Conservation (phyloP, 2,888 invertebrate genomes). For the Willowsia nigromaculata region DNA sequence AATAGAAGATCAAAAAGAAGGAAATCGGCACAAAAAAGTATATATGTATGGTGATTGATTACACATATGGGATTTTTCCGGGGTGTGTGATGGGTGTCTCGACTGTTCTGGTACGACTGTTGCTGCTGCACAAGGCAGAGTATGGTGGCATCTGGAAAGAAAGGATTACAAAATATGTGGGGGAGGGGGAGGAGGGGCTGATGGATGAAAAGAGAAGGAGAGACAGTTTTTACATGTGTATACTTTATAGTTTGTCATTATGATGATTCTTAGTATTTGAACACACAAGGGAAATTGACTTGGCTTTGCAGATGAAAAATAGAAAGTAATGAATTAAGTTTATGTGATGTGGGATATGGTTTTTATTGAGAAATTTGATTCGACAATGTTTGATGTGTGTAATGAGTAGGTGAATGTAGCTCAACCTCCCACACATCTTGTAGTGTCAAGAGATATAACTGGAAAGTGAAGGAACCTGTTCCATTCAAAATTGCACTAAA, state of each 20-base stretch:
- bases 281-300: background rate
- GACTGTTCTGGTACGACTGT: background rate
- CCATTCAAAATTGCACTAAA: no score
- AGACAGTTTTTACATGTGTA: background rate
- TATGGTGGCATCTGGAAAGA: constrained; percentile 23
- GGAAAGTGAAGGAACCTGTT: no score
- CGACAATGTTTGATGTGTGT: no score
- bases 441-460: no score
- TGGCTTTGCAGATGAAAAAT: no score
- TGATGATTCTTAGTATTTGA: background rate
- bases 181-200: background rate
- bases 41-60: constrained; percentile 53
- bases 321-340: no score
- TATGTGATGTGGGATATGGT: no score
- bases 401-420: no score
- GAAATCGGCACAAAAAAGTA: background rate
- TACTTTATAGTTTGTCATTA: background rate
- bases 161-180: constrained; percentile 14
- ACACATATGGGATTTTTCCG: constrained; percentile 38
- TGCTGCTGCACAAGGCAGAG: background rate
- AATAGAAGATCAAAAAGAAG: constrained; percentile 40
- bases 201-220: background rate
- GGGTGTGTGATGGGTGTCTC: constrained; percentile 2
- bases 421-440: no score
- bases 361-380: no score